Evolutionary conservation across 2,797 vertebrate species (phyloP).

Genomic region (Spinus pinus): DNA sequence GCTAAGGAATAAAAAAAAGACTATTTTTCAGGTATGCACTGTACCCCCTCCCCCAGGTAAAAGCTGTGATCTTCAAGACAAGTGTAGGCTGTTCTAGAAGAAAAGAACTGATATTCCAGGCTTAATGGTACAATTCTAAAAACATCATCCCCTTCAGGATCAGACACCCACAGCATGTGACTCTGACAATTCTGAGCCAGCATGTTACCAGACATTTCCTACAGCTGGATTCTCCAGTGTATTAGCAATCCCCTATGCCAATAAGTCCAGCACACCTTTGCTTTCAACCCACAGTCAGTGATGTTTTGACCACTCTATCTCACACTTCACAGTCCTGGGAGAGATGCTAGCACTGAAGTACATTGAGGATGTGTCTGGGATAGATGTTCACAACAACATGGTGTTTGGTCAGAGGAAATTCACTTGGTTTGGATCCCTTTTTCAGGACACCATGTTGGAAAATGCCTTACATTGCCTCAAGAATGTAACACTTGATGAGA

Average conservation of each 20-base stretch:
- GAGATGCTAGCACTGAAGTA: neutral
- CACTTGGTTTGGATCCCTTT: neutral
- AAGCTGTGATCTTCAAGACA: neutral
- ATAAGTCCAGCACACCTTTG: neutral
- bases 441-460: slow-evolving; percentile 67
- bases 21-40: neutral
- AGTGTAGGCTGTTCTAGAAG: neutral
- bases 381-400: neutral
- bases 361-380: neutral
- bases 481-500: slow-evolving; percentile 29
- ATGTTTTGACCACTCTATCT: neutral
- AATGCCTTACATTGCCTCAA: slow-evolving; percentile 75
- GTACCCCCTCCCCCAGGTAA: neutral
- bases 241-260: neutral
- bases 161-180: neutral
- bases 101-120: neutral
- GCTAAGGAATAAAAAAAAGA: neutral
- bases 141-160: neutral
- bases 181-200: neutral
- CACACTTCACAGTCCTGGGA: neutral
- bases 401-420: neutral
- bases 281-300: neutral
- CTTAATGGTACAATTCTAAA: neutral
- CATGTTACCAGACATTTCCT: neutral
- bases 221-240: neutral